Percentiles rank a stretch among this genome's conserved stretches.
Evolutionary conservation across 2,888 invertebrate genomes (phyloP).

Genomic region (Sisyra nigra): DNA sequence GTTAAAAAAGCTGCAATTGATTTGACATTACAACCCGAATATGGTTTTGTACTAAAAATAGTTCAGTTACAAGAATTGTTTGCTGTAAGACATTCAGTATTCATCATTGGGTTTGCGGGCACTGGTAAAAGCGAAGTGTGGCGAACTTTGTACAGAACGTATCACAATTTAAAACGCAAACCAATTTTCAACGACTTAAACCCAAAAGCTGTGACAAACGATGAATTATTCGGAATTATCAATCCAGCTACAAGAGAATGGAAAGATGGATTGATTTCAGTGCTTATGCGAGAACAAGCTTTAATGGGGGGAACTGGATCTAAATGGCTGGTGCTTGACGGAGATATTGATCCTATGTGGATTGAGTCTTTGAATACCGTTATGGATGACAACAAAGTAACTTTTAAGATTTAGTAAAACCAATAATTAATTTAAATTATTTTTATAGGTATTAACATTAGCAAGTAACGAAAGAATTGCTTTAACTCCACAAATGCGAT

Average conservation of each 20-base stretch:
- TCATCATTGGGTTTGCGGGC: constrained; percentile 71
- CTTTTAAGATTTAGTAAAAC: neutral
- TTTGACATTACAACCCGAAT: constrained; percentile 77
- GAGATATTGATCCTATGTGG: constrained; percentile 98
- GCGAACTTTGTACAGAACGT: constrained; percentile 76
- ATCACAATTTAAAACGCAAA: constrained; percentile 63
- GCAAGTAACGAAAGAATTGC: constrained; percentile 93
- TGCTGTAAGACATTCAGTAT: constrained; percentile 87
- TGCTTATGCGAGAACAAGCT: constrained; percentile 85
- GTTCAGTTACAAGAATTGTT: constrained; percentile 87
- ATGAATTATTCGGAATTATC: constrained; percentile 87
- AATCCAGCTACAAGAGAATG: constrained; percentile 88
- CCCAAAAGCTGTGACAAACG: constrained; percentile 91
- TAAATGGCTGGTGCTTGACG: constrained; percentile 91
- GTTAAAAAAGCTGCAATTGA: constrained; percentile 64
- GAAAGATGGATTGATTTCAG: constrained; percentile 83
- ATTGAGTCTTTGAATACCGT: constrained; percentile 92
- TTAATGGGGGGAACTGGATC: constrained; percentile 72
- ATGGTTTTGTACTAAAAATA: constrained; percentile 73
- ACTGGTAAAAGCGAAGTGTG: constrained; percentile 88
- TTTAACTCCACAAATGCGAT: constrained; percentile 71
- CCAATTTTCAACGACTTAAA: constrained; percentile 83
- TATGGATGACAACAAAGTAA: constrained; percentile 91
- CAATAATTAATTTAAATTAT: neutral
- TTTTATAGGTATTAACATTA: constrained; percentile 56